phyloP scores from a whole-genome alignment of 1,140 invertebrate genomes.

The Solen grandis region DNA sequence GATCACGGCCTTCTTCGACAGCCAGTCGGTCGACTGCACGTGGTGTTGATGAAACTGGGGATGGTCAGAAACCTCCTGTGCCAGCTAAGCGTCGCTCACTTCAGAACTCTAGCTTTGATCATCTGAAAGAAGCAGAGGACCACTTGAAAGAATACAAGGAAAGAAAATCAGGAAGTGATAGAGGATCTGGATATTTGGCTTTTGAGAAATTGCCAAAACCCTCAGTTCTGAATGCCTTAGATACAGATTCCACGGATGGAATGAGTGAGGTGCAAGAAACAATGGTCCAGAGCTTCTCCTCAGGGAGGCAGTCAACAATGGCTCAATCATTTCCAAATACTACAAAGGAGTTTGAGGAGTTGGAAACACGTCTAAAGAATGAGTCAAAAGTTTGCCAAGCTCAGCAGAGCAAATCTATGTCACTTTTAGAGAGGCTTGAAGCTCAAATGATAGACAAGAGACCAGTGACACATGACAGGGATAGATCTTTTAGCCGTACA shows the following conservation, averaged over 20 bases:
- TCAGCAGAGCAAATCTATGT: background rate
- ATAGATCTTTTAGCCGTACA: conserved; percentile 39
- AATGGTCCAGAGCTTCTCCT: background rate
- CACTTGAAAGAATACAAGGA: conserved; percentile 12
- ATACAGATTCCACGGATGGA: conserved; percentile 3
- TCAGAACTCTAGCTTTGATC: conserved; percentile 16
- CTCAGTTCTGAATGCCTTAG: background rate
- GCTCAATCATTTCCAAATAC: background rate
- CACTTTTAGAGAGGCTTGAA: background rate
- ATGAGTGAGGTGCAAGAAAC: conserved; percentile 7
- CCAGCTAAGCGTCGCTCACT: conserved; percentile 1
- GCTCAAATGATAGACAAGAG: background rate
- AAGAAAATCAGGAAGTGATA: conserved; percentile 11
- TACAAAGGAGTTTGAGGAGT: background rate
- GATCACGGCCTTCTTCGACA: background rate
- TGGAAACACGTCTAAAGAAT: background rate
- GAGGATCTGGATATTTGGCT: background rate
- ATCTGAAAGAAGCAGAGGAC: conserved; percentile 40
- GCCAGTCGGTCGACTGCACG: background rate
- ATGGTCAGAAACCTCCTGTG: conserved; percentile 40
- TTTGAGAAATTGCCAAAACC: conserved; percentile 14
- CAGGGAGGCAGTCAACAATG: background rate
- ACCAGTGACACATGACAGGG: background rate
- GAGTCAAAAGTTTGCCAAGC: background rate
- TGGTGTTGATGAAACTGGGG: conserved; percentile 37